These are phyloP conservation scores for Poeciliopsis gracilis DNA, from an alignment of 2,797 vertebrate genomes.

Conservation along the genomic window DNA sequence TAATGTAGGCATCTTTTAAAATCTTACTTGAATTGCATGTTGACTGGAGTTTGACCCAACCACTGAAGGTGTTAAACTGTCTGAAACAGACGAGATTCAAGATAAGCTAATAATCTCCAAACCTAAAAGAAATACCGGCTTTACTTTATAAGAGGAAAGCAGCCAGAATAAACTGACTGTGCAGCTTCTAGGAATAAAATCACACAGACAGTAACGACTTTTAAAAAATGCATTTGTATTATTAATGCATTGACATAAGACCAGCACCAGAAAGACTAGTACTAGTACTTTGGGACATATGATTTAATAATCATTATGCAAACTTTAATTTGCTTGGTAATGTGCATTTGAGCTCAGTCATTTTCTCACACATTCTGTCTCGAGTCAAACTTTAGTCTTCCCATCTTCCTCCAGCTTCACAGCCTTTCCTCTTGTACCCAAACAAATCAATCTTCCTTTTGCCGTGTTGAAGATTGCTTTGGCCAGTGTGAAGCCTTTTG, in stretches of 20 bases:
- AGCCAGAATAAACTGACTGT: constrained; percentile 13
- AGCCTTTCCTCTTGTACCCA: constrained; percentile 42
- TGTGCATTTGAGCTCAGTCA: not conserved
- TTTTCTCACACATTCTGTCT: constrained; percentile 16
- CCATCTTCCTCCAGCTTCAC: not conserved
- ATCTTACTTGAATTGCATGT: constrained; percentile 22
- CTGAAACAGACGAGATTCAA: constrained; percentile 26
- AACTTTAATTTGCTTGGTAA: not conserved
- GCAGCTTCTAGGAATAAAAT: constrained; percentile 26
- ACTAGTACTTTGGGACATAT: not conserved
- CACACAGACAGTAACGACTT: constrained; percentile 3
- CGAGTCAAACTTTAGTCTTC: constrained; percentile 26
- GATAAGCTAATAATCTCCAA: constrained; percentile 23
- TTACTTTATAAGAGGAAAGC: constrained; percentile 43
- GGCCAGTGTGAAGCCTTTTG: constrained; percentile 41
- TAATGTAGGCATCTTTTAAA: constrained; percentile 17
- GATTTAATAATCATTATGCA: not conserved
- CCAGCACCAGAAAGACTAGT: not conserved
- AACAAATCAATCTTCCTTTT: constrained; percentile 71
- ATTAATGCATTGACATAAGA: not conserved
- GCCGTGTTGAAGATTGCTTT: constrained; percentile 59
- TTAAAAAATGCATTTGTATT: not conserved
- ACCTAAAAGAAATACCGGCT: constrained; percentile 35
- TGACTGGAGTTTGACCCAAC: constrained; percentile 27
- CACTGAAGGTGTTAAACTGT: constrained; percentile 41